phyloP scores from a whole-genome alignment of 2,797 vertebrate species.

The Lepidocolaptes lacrymiger region DNA sequence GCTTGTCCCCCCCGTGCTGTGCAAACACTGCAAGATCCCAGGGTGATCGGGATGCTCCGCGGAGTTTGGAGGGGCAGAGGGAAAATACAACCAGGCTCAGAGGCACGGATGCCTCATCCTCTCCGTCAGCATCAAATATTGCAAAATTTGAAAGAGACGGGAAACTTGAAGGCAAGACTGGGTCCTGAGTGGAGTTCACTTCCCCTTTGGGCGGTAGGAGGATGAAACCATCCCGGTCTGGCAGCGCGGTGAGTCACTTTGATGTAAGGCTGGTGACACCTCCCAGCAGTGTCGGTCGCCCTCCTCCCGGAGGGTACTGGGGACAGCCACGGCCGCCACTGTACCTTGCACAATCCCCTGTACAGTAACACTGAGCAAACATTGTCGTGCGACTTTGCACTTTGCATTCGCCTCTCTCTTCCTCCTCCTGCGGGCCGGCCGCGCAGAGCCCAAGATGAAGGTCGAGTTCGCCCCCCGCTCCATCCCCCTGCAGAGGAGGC shows the following conservation, averaged over 20 bases:
- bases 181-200: not conserved
- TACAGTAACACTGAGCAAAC: constrained; percentile 9
- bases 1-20: not conserved
- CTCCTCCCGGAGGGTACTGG: not conserved
- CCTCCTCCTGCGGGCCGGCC: not conserved
- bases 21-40: not conserved
- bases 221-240: not conserved
- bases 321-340: not conserved
- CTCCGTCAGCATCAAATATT: not conserved
- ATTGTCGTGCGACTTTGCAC: constrained; percentile 78
- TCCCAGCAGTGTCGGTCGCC: rapidly evolving
- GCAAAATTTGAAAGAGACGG: not conserved
- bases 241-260: not conserved
- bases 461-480: constrained; percentile 83
- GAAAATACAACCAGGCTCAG: not conserved
- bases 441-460: constrained; percentile 78
- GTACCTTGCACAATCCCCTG: not conserved
- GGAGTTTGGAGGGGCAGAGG: not conserved
- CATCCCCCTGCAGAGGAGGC: constrained; percentile 80
- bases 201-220: not conserved
- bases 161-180: not conserved
- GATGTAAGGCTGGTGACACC: not conserved
- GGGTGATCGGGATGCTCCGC: not conserved
- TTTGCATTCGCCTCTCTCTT: not conserved
- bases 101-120: not conserved